A percentile compares a stretch with the other conserved stretches of the same genome.
Evolutionary conservation across 2,888 invertebrate species (phyloP).

Genomic region (Lochmaea crataegi): DNA sequence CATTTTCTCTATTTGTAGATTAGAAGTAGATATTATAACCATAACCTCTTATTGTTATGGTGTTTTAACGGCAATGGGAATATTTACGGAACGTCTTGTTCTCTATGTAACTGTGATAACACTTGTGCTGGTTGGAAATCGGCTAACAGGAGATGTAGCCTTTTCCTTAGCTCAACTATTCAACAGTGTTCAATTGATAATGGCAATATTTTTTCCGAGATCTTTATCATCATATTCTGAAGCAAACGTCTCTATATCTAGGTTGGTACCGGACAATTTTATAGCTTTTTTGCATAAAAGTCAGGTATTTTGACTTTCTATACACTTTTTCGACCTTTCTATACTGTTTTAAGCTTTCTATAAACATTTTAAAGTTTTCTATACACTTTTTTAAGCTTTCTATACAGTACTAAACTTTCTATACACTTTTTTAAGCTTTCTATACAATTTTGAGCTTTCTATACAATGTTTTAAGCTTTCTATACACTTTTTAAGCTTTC

Average conservation of each 20-base stretch:
- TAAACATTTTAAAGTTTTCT: too few relatives aligned
- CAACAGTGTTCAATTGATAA: slow-evolving; percentile 71
- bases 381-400: too few relatives aligned
- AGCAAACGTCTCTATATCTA: slow-evolving; percentile 54
- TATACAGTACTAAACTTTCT: too few relatives aligned
- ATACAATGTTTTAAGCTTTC: too few relatives aligned
- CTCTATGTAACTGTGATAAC: slow-evolving; percentile 84
- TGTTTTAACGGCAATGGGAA: slow-evolving; percentile 73
- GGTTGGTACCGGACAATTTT: slow-evolving; percentile 26
- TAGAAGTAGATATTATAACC: slow-evolving; percentile 75
- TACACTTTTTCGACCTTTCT: too few relatives aligned
- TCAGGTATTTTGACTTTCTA: too few relatives aligned
- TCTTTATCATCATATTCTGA: slow-evolving; percentile 54
- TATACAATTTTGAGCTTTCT: too few relatives aligned
- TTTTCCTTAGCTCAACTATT: slow-evolving; percentile 84
- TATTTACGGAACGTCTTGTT: slow-evolving; percentile 88
- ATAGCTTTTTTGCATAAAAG: too few relatives aligned
- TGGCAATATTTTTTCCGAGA: slow-evolving; percentile 55
- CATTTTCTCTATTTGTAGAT: slow-evolving; percentile 37
- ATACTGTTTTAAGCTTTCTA: too few relatives aligned
- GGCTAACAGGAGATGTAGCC: slow-evolving; percentile 71
- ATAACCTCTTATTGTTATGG: slow-evolving; percentile 76
- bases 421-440: too few relatives aligned
- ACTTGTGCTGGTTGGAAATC: slow-evolving; percentile 76
- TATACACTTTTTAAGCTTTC: too few relatives aligned